Conservation (phyloP, 2,113 vertebrate species). For the Carlito syrichta region DNA sequence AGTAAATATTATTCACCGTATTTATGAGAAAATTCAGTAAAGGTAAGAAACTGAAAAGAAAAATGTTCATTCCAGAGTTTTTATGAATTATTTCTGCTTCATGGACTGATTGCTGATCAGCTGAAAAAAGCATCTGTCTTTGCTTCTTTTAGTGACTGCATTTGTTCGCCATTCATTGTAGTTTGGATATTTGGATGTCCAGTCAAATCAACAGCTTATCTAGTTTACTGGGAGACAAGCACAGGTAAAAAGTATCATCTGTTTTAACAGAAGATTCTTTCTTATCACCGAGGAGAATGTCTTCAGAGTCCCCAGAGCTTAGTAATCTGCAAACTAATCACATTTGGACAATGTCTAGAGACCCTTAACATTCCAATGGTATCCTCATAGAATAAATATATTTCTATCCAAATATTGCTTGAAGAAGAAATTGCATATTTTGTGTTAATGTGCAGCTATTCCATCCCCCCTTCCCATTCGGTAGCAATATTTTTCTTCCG, state of each 20-base stretch:
- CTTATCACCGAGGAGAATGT: slow-evolving; percentile 46
- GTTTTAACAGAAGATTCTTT: slow-evolving; percentile 57
- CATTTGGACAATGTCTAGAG: background rate
- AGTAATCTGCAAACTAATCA: background rate
- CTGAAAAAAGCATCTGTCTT: slow-evolving; percentile 7
- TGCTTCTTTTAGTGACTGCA: slow-evolving; percentile 25
- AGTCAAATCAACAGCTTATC: slow-evolving; percentile 42
- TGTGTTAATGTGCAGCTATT: slow-evolving; percentile 41
- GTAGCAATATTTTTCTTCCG: slow-evolving; percentile 35
- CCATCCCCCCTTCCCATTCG: background rate
- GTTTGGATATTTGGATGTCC: slow-evolving; percentile 19
- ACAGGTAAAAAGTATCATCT: slow-evolving; percentile 50
- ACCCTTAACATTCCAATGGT: slow-evolving; percentile 50
- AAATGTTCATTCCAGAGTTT: slow-evolving; percentile 32
- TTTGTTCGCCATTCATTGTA: slow-evolving; percentile 33
- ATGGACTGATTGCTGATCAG: background rate
- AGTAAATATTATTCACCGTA: slow-evolving; percentile 37
- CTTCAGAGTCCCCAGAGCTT: slow-evolving; percentile 29
- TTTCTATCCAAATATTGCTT: background rate
- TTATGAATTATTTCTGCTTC: slow-evolving; percentile 49
- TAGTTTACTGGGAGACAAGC: slow-evolving; percentile 50
- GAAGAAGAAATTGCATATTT: slow-evolving; percentile 57
- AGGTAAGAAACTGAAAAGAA: slow-evolving; percentile 34
- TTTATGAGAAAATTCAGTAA: slow-evolving; percentile 40
- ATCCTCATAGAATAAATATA: slow-evolving; percentile 53